Conservation (phyloP, 2,113 vertebrate genomes). For the Nicator chloris region DNA sequence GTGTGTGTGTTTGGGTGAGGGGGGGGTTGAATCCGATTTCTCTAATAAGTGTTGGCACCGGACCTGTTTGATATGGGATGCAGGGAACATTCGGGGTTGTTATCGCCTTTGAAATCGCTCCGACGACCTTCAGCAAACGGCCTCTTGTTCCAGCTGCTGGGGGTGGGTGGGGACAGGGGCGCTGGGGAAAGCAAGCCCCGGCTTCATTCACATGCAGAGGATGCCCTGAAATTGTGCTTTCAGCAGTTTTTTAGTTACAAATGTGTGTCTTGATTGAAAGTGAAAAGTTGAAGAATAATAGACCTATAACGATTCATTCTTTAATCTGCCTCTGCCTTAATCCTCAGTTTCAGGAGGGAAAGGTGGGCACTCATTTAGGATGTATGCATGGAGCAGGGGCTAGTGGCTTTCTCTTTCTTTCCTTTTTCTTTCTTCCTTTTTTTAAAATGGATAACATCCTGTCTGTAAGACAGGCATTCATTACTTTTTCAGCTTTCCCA, state of each 20-base stretch:
- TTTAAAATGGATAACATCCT: background rate
- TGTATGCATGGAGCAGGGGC: background rate
- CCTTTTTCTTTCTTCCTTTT: background rate
- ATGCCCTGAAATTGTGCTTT: conserved; percentile 66
- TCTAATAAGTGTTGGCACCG: conserved; percentile 98
- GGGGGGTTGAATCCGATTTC: conserved; percentile 86
- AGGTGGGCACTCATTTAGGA: background rate
- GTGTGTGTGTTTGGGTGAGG: conserved; percentile 74
- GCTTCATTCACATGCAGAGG: conserved; percentile 61
- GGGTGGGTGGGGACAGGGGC: conserved; percentile 48
- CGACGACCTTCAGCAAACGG: conserved; percentile 88
- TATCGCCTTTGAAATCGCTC: conserved; percentile 94
- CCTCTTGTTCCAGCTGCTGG: conserved; percentile 67
- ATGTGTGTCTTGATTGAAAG: conserved; percentile 72
- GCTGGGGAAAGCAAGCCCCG: conserved; percentile 9
- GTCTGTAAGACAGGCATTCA: background rate
- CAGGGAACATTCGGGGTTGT: conserved; percentile 95
- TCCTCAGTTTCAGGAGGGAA: background rate
- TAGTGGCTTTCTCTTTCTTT: background rate
- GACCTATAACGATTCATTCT: conserved; percentile 52
- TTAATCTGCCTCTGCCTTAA: background rate
- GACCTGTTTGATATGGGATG: conserved; percentile 97
- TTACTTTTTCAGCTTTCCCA: background rate
- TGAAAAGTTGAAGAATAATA: conserved; percentile 73
- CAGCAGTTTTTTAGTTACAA: conserved; percentile 74